Conservation (phyloP, 1,140 invertebrate species). For the Asobara japonica region DNA sequence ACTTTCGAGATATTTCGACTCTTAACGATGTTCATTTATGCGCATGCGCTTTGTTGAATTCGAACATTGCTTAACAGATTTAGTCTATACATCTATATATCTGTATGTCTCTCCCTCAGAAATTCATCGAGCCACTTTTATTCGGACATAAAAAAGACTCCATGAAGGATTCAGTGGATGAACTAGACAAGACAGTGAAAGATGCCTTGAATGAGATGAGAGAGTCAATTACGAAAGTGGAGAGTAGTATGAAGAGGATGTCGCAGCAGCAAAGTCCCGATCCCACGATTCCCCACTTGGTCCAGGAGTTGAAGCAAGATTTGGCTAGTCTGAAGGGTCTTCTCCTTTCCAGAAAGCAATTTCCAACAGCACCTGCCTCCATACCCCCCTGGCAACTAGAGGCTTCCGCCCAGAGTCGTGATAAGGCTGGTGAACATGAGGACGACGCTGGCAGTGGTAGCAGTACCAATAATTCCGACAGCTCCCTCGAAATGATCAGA, state of each 20-base stretch:
- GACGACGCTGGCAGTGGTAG: constrained; percentile 65
- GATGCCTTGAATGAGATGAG: constrained; percentile 71
- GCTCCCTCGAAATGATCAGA: constrained; percentile 65
- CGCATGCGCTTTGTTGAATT: too few species aligned
- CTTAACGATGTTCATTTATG: too few species aligned
- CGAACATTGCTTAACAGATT: too few species aligned
- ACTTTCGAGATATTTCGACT: too few species aligned
- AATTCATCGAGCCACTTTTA: constrained; percentile 72
- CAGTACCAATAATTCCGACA: constrained; percentile 65
- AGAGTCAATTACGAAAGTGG: constrained; percentile 69
- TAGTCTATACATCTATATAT: too few species aligned
- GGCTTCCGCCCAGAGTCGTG: constrained; percentile 52
- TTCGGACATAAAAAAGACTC: constrained; percentile 72
- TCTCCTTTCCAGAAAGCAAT: constrained; percentile 80
- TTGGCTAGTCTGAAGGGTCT: constrained; percentile 81
- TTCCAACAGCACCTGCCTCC: constrained; percentile 76
- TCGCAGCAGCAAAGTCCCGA: constrained; percentile 61
- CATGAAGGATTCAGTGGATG: constrained; percentile 72
- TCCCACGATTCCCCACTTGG: constrained; percentile 68
- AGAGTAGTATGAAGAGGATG: constrained; percentile 69
- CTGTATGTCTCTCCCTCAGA: constrained; percentile 68
- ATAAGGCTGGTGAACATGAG: constrained; percentile 59
- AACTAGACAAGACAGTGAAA: constrained; percentile 75
- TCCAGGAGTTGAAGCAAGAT: constrained; percentile 78
- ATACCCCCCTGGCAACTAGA: constrained; percentile 81